A percentile compares a stretch with the other conserved stretches of the same genome.
These are phyloP conservation scores for Mirza zaza DNA, from an alignment of 2,113 vertebrate genomes.

Conservation along the genomic window DNA sequence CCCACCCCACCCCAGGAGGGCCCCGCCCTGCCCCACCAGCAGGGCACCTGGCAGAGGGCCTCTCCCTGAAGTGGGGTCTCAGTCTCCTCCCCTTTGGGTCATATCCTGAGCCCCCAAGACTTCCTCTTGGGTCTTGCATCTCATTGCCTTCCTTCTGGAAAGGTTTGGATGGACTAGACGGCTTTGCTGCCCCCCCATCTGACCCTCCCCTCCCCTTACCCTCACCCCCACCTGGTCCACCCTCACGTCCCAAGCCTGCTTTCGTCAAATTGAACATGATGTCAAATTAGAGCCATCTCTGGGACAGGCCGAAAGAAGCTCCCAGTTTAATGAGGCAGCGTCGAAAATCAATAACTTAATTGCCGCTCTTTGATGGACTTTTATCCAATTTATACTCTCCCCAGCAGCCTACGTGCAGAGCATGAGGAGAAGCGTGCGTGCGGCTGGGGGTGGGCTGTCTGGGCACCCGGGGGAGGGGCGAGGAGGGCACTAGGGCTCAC, in stretches of 20 bases:
- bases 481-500: background rate
- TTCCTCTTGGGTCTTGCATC: background rate
- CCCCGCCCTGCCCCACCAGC: background rate
- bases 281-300: conserved; percentile 85
- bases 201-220: background rate
- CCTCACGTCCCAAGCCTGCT: conserved; percentile 72
- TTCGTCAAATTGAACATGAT: conserved; percentile 86
- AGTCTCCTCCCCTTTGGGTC: background rate
- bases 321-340: conserved; percentile 85
- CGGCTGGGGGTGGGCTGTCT: conserved; percentile 13
- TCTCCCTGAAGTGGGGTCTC: background rate
- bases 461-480: background rate
- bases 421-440: conserved; percentile 69
- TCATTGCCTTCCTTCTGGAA: background rate
- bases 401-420: conserved; percentile 80
- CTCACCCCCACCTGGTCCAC: background rate
- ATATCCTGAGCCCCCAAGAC: background rate
- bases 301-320: conserved; percentile 81
- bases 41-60: background rate
- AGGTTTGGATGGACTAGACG: background rate
- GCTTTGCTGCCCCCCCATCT: background rate
- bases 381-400: conserved; percentile 85
- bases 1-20: background rate
- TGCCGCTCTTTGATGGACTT: conserved; percentile 86
- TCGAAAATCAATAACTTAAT: conserved; percentile 89